phyloP scores from a whole-genome alignment of 2,113 vertebrate species.

The Acrocephalus arundinaceus region DNA sequence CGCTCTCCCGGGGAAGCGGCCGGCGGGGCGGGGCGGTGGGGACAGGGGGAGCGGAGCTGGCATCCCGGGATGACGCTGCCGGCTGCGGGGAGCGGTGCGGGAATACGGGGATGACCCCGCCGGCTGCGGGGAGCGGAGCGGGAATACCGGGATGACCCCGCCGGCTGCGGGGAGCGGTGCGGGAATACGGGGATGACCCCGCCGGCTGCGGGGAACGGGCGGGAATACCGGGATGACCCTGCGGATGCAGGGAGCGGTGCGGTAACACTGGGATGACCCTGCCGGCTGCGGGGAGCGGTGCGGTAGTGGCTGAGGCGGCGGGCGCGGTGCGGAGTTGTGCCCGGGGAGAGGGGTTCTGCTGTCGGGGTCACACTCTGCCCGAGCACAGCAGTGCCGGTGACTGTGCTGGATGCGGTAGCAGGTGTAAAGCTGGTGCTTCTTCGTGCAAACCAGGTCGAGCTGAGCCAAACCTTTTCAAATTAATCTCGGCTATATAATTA shows the following conservation, averaged over 20 bases:
- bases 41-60: not conserved
- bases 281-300: no score
- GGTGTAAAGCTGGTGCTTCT: not conserved
- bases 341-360: not conserved
- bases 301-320: not conserved
- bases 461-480: not conserved
- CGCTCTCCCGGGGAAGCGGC: not conserved
- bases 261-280: not conserved
- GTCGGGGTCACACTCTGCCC: not conserved
- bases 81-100: not conserved
- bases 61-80: not conserved
- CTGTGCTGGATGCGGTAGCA: not conserved
- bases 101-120: not conserved
- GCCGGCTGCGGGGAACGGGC: not conserved
- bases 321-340: not conserved
- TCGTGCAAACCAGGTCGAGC: accelerated
- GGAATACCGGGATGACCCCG: accelerated
- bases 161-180: not conserved
- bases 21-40: not conserved
- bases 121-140: not conserved
- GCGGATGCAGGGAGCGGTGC: not conserved
- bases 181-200: not conserved
- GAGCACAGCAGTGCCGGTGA: not conserved
- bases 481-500: not conserved
- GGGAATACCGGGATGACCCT: accelerated